A percentile compares a stretch with the other conserved stretches of the same genome.
phyloP scores from a whole-genome alignment of 2,797 vertebrate species.

The Danio aesculapii region DNA sequence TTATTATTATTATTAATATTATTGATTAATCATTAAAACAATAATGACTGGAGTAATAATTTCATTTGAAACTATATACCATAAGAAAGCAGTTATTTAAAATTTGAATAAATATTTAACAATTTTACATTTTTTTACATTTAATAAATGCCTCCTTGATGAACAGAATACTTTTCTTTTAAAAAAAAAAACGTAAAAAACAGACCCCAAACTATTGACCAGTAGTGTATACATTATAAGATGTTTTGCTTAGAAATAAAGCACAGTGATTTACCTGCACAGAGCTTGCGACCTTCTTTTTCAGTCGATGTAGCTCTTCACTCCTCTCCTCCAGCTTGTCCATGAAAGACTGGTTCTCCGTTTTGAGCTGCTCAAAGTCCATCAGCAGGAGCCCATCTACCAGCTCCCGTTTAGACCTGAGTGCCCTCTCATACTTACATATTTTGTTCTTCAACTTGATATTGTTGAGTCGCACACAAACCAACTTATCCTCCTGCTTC shows the following conservation, averaged over 20 bases:
- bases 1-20: no score
- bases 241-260: background rate
- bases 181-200: no score
- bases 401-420: conserved; percentile 65
- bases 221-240: no score
- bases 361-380: conserved; percentile 78
- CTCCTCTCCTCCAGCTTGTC: conserved; percentile 73
- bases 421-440: conserved; percentile 65
- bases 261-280: conserved; percentile 65
- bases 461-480: conserved; percentile 73
- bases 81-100: no score
- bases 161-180: no score
- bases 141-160: no score
- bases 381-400: conserved; percentile 67
- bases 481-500: conserved; percentile 73
- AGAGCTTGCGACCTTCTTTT: conserved; percentile 68
- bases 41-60: no score
- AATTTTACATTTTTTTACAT: no score
- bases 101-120: no score
- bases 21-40: no score
- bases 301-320: conserved; percentile 76
- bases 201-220: no score
- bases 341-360: conserved; percentile 76
- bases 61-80: no score
- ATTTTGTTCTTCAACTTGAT: conserved; percentile 75